Evolutionary conservation across 2,113 vertebrate species (phyloP), one percentile per base, ranked within the genome.

Genomic region (Trochalopteron elliotii): DNA sequence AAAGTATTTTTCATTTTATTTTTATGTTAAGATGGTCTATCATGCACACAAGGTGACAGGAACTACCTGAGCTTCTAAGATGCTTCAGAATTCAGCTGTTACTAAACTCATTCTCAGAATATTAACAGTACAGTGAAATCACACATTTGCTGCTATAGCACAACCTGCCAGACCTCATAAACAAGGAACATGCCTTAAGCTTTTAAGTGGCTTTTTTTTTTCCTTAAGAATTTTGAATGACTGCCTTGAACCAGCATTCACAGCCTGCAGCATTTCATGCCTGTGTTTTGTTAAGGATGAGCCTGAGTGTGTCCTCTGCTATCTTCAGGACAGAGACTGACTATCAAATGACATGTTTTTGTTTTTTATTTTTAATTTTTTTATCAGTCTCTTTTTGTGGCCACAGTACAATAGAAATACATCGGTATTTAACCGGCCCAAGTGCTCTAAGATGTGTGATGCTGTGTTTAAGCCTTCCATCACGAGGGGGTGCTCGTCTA

Each of bases 401-500:
- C 42, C 19, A 1, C 33, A 24, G 13, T 67, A 9, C 23, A 21
- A 20, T 21, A 59, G 33, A 67, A 52, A n/a, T 7, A 5, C 21
- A 23, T 1, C 5, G 9, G 3, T 33, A 21, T 60, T 55, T 65
- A 75, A 24, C 2, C 13, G 52, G 9, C 14, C 49, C 3, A 25
- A 42, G 31, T 33, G 37, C 42, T 35, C 12, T 0, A 9, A 31
- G 45, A 13, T n/a, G 12, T n/a, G 30, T 47, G 50, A 14, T 22
- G 20, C 49, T 72, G 95, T 61, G 90, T n/a, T 97, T 96, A 55
- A 65, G 33, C 28, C 8, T 47, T 93, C 5, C 23, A 27, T 87
- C 98, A 93, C 97, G 20, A 96, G 97, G 79, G 91, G 98, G 96
- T 94, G 94, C 83, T 79, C 81, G 12, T 7, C 28, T 81, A 96